Evolutionary conservation across 2,113 vertebrate genomes (phyloP).

Genomic region (Ailuropoda melanoleuca): DNA sequence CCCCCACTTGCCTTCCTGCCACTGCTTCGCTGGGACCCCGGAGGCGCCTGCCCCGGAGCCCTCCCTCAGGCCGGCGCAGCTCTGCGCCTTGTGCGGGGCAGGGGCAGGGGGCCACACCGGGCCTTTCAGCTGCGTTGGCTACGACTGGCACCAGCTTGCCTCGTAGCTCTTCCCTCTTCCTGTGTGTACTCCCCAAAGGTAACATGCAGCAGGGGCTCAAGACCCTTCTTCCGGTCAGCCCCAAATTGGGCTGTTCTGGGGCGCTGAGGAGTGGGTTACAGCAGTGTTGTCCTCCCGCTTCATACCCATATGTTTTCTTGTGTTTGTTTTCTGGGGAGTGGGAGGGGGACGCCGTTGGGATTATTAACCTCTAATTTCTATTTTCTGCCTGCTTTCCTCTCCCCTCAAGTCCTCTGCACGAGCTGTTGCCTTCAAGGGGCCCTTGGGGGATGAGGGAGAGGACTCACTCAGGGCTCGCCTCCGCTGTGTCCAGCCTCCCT

Average conservation of each 20-base stretch:
- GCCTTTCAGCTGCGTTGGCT: not conserved
- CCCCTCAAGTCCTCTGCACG: not conserved
- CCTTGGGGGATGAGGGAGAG: not conserved
- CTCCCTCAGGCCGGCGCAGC: not conserved
- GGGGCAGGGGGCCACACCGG: not conserved
- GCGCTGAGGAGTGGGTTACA: not conserved
- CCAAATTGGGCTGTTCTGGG: not conserved
- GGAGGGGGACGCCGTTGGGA: not conserved
- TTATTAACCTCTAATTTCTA: conserved; percentile 36
- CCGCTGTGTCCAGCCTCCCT: not conserved
- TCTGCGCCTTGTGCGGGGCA: not conserved
- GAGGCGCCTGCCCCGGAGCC: not conserved
- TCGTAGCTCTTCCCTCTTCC: not conserved
- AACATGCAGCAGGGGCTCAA: not conserved
- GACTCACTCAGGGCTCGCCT: conserved; percentile 66
- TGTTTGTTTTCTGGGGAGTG: not conserved
- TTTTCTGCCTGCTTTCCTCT: not conserved
- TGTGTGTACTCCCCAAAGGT: conserved; percentile 41
- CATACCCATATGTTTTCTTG: not conserved
- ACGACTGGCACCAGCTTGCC: not conserved
- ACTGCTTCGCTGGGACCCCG: not conserved
- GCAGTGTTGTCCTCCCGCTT: conserved; percentile 32
- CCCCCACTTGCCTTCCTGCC: not conserved
- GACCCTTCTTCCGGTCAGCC: not conserved
- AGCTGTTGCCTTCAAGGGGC: conserved; percentile 34